Conservation (phyloP, 2,797 vertebrate genomes). For the Etheostoma perlongum region DNA sequence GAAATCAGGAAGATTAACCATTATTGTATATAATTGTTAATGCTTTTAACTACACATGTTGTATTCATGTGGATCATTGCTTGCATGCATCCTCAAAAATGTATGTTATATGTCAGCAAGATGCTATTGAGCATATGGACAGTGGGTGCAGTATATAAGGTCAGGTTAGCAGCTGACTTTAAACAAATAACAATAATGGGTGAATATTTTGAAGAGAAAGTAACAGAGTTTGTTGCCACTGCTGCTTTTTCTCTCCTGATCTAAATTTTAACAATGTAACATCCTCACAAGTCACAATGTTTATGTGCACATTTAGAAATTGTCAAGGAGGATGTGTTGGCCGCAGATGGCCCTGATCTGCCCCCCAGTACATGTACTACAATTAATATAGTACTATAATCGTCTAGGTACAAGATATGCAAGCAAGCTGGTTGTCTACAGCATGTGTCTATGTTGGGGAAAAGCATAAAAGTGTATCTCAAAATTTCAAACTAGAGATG, state of each 20-base stretch:
- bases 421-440: background rate
- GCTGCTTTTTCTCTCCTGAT: background rate
- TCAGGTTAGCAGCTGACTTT: background rate
- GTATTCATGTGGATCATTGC: background rate
- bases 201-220: background rate
- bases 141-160: background rate
- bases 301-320: background rate
- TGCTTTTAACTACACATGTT: background rate
- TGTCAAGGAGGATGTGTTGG: background rate
- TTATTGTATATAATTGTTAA: background rate
- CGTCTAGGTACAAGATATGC: background rate
- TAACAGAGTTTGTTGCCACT: background rate
- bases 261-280: background rate
- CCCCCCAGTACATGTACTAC: background rate
- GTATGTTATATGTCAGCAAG: background rate
- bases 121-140: background rate
- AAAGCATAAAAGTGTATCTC: background rate
- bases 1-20: background rate
- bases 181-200: background rate
- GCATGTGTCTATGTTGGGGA: background rate
- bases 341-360: background rate
- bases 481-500: background rate
- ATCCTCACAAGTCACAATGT: background rate
- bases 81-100: background rate
- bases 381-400: background rate